These are phyloP conservation scores for Lonchura striata DNA, from an alignment of 2,113 vertebrate species.

Conservation along the genomic window DNA sequence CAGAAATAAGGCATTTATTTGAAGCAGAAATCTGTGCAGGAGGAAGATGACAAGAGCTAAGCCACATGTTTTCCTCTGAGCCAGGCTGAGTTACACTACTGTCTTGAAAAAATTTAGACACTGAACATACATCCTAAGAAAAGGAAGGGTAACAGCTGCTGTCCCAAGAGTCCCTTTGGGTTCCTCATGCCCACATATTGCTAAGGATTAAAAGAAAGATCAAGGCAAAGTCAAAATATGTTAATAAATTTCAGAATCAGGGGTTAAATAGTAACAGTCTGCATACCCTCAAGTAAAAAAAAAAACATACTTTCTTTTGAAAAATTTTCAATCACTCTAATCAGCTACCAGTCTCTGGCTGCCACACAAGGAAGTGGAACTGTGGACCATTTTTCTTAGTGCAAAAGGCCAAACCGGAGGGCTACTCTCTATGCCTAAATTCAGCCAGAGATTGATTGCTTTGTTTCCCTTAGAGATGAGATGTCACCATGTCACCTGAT, in stretches of 20 bases:
- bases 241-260: background rate
- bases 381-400: background rate
- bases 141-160: background rate
- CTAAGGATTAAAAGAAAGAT: background rate
- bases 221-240: background rate
- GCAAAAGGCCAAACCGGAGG: background rate
- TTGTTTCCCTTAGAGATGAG: background rate
- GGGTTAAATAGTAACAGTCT: background rate
- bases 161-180: background rate
- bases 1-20: background rate
- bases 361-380: background rate
- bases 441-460: background rate
- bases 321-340: background rate
- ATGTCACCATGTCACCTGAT: background rate
- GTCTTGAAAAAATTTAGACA: background rate
- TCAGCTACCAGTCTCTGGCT: background rate
- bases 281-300: background rate
- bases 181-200: background rate
- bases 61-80: background rate
- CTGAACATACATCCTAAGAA: background rate
- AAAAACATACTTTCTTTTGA: background rate
- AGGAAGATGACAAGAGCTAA: background rate
- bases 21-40: background rate
- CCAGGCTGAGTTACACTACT: background rate
- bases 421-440: background rate